A percentile compares a stretch with the other conserved stretches of the same genome.
Conservation (phyloP, 1,140 invertebrate species). For the Lucilia cuprina region DNA sequence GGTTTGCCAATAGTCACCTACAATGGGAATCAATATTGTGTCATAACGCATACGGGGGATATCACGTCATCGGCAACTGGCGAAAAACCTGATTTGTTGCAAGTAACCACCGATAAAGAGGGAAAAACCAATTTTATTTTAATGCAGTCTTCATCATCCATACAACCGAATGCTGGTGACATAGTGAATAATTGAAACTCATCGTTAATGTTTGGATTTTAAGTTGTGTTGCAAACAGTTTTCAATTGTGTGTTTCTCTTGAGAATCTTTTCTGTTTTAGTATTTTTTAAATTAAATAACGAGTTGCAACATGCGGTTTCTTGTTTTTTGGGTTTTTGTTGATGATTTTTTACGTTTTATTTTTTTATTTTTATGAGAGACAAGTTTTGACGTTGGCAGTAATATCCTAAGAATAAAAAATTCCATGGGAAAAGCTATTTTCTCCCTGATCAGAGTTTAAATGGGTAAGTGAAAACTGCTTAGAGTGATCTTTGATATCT, state of each 20-base stretch:
- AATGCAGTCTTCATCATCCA: slow-evolving; percentile 55
- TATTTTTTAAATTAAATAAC: not conserved
- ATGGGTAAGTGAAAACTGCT: too few relatives aligned
- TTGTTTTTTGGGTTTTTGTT: too few relatives aligned
- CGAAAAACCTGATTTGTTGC: slow-evolving; percentile 38
- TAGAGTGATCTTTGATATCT: too few relatives aligned
- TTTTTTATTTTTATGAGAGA: too few relatives aligned
- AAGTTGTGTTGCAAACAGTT: not conserved
- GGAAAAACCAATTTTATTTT: slow-evolving; percentile 54
- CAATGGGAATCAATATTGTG: slow-evolving; percentile 60
- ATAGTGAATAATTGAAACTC: slow-evolving; percentile 17
- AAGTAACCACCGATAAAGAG: slow-evolving; percentile 39
- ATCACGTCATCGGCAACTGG: slow-evolving; percentile 5
- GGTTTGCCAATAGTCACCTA: slow-evolving; percentile 58
- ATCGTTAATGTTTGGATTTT: slow-evolving; percentile 5
- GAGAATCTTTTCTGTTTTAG: not conserved
- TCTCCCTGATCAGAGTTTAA: too few relatives aligned
- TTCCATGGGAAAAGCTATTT: too few relatives aligned
- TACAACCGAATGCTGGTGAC: slow-evolving; percentile 38
- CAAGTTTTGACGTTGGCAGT: too few relatives aligned
- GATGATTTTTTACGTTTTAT: too few relatives aligned
- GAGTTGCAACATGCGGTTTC: too few relatives aligned
- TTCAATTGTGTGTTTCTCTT: too few relatives aligned
- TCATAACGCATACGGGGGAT: slow-evolving; percentile 51
- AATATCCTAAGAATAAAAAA: too few relatives aligned